A percentile compares a stretch with the other conserved stretches of the same genome.
phyloP scores from a whole-genome alignment of 2,888 invertebrate genomes.

The Eupithecia inturbata region DNA sequence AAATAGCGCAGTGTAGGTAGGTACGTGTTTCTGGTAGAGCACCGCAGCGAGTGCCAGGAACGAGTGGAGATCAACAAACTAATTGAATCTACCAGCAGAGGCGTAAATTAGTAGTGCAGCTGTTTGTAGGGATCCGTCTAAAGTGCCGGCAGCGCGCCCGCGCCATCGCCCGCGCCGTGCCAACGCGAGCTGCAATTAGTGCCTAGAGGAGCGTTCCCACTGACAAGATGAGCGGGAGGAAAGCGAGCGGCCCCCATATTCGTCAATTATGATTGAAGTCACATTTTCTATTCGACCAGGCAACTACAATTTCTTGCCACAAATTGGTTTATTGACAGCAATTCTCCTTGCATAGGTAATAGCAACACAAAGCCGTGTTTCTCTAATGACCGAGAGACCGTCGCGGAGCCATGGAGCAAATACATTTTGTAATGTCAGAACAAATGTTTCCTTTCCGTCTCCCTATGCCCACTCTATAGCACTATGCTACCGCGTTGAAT shows the following conservation, averaged over 20 bases:
- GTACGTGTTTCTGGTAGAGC: neutral
- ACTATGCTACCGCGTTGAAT: too few relatives aligned
- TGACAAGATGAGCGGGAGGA: neutral
- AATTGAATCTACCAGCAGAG: neutral
- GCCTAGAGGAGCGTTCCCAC: neutral
- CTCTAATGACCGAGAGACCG: neutral
- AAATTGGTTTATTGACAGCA: too few relatives aligned
- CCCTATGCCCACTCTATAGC: too few relatives aligned
- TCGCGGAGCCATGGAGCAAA: neutral
- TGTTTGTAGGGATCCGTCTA: neutral
- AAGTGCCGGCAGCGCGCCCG: neutral
- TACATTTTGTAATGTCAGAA: too few relatives aligned
- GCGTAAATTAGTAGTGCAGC: neutral
- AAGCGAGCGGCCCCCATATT: neutral
- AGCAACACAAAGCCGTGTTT: neutral
- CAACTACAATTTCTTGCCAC: too few relatives aligned
- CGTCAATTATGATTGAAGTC: too few relatives aligned
- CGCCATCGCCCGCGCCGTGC: neutral
- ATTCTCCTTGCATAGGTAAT: too few relatives aligned
- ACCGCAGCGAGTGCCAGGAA: neutral
- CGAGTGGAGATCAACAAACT: slow-evolving; percentile 4
- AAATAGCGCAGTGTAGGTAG: neutral
- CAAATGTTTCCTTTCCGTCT: too few relatives aligned
- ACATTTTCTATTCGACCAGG: too few relatives aligned
- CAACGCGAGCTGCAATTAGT: neutral